Percentiles rank a stretch among this genome's conserved stretches.
Evolutionary conservation across 2,113 vertebrate species (phyloP).

Genomic region (Tetraodon nigroviridis): DNA sequence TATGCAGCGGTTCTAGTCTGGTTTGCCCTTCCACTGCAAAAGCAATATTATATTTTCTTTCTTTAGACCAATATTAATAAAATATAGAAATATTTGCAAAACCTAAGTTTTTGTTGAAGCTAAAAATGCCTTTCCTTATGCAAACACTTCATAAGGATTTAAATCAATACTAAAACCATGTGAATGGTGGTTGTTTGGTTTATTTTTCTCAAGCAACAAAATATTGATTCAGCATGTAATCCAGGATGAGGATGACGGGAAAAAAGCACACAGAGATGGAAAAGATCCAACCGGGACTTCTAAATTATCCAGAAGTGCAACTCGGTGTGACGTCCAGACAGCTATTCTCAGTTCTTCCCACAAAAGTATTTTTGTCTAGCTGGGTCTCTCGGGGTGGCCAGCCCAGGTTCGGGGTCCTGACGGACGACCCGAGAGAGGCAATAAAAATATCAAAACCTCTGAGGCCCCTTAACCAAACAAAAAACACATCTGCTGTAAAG

Average conservation of each 20-base stretch:
- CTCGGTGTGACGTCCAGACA: constrained; percentile 80
- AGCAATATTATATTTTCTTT: not conserved
- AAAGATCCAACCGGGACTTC: constrained; percentile 71
- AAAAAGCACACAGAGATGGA: constrained; percentile 62
- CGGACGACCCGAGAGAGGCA: constrained; percentile 73
- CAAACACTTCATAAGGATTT: constrained; percentile 56
- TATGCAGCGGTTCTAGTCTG: constrained; percentile 43
- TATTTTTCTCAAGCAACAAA: constrained; percentile 65
- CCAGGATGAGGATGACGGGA: constrained; percentile 65
- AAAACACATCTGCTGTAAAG: constrained; percentile 78
- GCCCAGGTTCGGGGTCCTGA: constrained; percentile 50
- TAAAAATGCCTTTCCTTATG: constrained; percentile 48
- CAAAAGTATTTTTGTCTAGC: constrained; percentile 75
- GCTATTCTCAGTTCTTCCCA: constrained; percentile 74
- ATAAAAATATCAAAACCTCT: constrained; percentile 78
- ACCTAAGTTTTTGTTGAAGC: constrained; percentile 41
- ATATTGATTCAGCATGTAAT: constrained; percentile 72
- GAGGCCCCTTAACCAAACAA: constrained; percentile 75
- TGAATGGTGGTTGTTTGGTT: constrained; percentile 58
- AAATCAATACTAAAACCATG: constrained; percentile 62
- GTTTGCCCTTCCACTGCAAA: too few species aligned
- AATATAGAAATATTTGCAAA: constrained; percentile 70
- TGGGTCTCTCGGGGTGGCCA: constrained; percentile 62
- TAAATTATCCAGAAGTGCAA: constrained; percentile 77
- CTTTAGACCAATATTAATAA: constrained; percentile 71